Percentiles rank a stretch among this genome's conserved stretches.
Evolutionary conservation across 2,797 vertebrate species (phyloP).

Genomic region (Astyanax mexicanus): DNA sequence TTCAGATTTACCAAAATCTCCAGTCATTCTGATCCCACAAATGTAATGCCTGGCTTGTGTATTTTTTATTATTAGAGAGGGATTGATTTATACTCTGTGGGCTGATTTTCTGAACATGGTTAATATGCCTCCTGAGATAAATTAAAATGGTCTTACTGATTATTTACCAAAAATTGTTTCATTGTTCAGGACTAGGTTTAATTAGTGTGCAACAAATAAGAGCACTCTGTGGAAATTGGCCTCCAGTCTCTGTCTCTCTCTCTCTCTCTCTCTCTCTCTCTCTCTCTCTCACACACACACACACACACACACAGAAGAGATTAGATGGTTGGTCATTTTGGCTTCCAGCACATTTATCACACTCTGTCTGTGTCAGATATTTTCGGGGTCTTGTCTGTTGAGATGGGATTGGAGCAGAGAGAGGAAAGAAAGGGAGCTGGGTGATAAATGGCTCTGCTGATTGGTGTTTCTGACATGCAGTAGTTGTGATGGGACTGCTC

Average conservation of each 20-base stretch:
- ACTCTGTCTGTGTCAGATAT: constrained; percentile 12
- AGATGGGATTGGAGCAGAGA: neutral
- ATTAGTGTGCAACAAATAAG: neutral
- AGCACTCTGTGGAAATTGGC: neutral
- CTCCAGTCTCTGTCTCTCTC: constrained; percentile 10
- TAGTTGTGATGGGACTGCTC: too few relatives aligned
- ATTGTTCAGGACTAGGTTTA: neutral
- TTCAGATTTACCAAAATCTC: constrained; percentile 32
- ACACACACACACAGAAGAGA: neutral
- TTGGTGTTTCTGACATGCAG: neutral
- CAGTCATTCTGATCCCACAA: constrained; percentile 23
- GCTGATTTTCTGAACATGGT: constrained; percentile 21
- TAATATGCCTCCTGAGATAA: neutral
- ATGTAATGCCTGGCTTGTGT: neutral
- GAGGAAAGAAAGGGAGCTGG: neutral
- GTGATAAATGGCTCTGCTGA: neutral
- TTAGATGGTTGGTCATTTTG: constrained; percentile 26
- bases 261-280: too few relatives aligned
- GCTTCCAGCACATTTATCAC: constrained; percentile 16
- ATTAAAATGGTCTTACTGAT: neutral
- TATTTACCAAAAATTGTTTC: neutral
- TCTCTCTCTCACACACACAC: neutral
- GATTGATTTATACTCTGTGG: constrained; percentile 44
- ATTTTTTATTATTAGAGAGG: constrained; percentile 36
- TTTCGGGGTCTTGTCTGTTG: neutral